A percentile compares a stretch with the other conserved stretches of the same genome.
These are phyloP conservation scores for Exocentrus adspersus DNA, from an alignment of 2,888 invertebrate species.

Conservation along the genomic window DNA sequence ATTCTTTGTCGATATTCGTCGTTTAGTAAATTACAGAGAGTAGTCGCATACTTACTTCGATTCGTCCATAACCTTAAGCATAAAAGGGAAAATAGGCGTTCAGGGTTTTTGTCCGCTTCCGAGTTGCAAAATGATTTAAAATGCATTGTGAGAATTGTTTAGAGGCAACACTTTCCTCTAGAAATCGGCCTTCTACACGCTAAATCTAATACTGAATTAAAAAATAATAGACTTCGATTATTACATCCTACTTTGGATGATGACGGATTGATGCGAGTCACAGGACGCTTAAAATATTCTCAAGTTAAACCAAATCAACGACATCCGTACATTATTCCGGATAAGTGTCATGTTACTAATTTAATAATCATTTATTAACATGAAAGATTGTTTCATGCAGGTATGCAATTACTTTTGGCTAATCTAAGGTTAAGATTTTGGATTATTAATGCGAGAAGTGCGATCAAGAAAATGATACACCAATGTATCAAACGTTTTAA, in stretches of 20 bases:
- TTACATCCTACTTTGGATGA: slow-evolving; percentile 24
- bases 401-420: slow-evolving; percentile 15
- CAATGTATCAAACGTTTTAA: slow-evolving; percentile 23
- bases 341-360: slow-evolving; percentile 7
- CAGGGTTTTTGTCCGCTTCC: background rate
- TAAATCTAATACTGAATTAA: background rate
- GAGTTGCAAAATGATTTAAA: background rate
- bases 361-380: slow-evolving; percentile 18
- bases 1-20: background rate
- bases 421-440: slow-evolving; percentile 23
- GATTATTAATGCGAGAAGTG: slow-evolving; percentile 19
- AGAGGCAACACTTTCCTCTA: background rate
- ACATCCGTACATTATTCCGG: slow-evolving; percentile 19
- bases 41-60: slow-evolving; percentile 6
- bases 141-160: background rate
- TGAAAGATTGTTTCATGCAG: slow-evolving; percentile 14
- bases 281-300: slow-evolving; percentile 11
- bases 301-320: slow-evolving; percentile 4
- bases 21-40: slow-evolving; percentile 1
- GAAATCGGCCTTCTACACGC: background rate
- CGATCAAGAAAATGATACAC: slow-evolving; percentile 12
- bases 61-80: background rate
- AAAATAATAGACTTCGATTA: slow-evolving; percentile 7
- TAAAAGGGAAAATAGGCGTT: background rate
- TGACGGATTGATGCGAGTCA: slow-evolving; percentile 13